These are phyloP conservation scores for Polypedilum pembai DNA, from an alignment of 1,140 invertebrate species.

Conservation along the genomic window DNA sequence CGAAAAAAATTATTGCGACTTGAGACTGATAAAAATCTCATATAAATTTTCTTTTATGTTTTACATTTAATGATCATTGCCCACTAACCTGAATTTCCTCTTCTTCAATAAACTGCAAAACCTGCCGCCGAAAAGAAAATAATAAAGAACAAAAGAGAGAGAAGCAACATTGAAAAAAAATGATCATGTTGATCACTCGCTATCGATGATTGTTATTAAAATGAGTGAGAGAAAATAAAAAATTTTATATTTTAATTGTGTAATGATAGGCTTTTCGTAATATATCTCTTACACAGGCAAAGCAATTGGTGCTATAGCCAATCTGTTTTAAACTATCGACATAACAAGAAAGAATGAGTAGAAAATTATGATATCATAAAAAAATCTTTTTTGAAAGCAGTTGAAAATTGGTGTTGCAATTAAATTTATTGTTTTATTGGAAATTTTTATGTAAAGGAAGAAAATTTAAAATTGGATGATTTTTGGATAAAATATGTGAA, in stretches of 20 bases:
- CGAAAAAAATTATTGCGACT: slow-evolving; percentile 2
- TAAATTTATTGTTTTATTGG: no score
- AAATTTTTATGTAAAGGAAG: no score
- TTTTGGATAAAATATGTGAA: no score
- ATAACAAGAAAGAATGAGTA: neutral
- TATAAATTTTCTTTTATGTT: neutral
- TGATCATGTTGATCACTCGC: no score
- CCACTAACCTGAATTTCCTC: slow-evolving; percentile 10
- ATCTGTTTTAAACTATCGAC: neutral
- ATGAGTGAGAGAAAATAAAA: no score
- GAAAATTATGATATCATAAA: slow-evolving; percentile 15
- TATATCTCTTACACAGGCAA: no score
- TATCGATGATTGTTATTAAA: no score
- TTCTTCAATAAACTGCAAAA: neutral
- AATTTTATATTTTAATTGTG: neutral
- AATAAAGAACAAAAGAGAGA: no score
- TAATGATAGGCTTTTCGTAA: neutral
- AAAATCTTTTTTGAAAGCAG: neutral
- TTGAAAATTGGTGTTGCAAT: no score
- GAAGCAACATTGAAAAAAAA: no score
- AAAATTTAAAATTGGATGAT: no score
- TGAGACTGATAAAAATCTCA: neutral
- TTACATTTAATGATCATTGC: neutral
- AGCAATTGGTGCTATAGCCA: neutral
- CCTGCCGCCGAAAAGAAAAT: neutral